Evolutionary conservation across 2,888 invertebrate species (phyloP), one percentile per base, ranked within the genome.

Genomic region (Deilephila elpenor): DNA sequence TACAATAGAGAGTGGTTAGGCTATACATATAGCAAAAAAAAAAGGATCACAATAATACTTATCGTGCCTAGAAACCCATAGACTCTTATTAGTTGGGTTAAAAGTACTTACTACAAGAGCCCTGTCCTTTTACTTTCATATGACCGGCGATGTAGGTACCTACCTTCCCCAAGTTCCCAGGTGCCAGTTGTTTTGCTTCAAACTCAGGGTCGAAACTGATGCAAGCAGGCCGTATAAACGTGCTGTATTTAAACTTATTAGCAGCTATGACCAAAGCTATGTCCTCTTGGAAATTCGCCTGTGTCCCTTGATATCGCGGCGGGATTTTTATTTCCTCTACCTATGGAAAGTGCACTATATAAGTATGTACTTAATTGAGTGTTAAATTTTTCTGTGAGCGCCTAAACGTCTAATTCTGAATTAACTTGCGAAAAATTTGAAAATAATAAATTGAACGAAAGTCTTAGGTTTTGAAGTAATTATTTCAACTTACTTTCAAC

Each of bases 201-300:
- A 90, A 86, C 14, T 75, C 78, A 0, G 77, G 74, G 19, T 85
- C 85, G 34, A 90, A 90, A 76, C 94, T 91, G 8, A 96, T 74
- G 77, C 96, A 96, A 7, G 94, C 93, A 0, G 96, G 96, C n/a
- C 89, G 84, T 0, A 96, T 91, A 75, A 84, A 87, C 0, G 86
- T 81, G 59, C 89, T 86, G 72, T 95, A 92, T 1, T 81, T 77
- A 14, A 95, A 92, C 0, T 91, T 79, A 0, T 80, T 84, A 1
- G 86, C 81, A 14, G 96, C 83, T 1, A 94, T 80, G 3, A 96
- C 74, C 0, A 96, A 74, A 0, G 96, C 96, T 20, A 96, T 89
- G 80, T 96, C 96, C 0, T 95, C 95, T 53, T 95, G 95, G 77
- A 93, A 96, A 81, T 95, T 95, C 0, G 94, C 92, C 0, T 79